Conservation (phyloP, 2,888 invertebrate species). For the Tetramorium bicarinatum region DNA sequence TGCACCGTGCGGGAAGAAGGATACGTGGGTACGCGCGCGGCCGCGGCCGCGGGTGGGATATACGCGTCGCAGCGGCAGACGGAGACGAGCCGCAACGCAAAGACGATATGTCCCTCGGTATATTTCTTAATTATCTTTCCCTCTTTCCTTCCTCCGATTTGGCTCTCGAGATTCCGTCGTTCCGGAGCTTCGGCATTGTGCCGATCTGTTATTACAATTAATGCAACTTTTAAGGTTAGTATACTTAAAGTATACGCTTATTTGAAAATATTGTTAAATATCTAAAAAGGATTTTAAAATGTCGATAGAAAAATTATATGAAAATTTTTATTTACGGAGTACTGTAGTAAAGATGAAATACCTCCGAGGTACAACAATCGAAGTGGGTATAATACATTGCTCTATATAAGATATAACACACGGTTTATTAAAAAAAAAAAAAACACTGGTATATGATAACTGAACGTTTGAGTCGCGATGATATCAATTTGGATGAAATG, state of each 20-base stretch:
- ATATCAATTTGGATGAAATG: neutral
- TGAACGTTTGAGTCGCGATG: neutral
- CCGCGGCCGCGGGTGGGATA: slow-evolving; percentile 19
- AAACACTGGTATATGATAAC: neutral
- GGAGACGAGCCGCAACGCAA: slow-evolving; percentile 75
- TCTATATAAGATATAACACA: neutral
- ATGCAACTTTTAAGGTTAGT: neutral
- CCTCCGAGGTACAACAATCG: neutral
- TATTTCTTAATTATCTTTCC: neutral
- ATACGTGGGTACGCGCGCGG: slow-evolving; percentile 36
- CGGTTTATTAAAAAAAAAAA: neutral
- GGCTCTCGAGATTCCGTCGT: neutral
- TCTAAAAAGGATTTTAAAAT: neutral
- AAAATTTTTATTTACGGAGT: neutral
- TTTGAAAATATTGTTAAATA: neutral
- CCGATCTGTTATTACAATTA: neutral
- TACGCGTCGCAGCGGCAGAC: slow-evolving; percentile 70
- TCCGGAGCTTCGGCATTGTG: no score
- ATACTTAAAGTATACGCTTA: neutral
- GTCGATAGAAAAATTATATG: neutral
- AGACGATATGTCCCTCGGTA: neutral
- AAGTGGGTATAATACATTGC: neutral
- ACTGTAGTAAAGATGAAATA: neutral
- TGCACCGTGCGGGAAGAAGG: slow-evolving; percentile 62
- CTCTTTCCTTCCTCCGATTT: neutral